These are phyloP conservation scores for Drosophila cognata DNA, from an alignment of 2,888 invertebrate species.

Conservation along the genomic window DNA sequence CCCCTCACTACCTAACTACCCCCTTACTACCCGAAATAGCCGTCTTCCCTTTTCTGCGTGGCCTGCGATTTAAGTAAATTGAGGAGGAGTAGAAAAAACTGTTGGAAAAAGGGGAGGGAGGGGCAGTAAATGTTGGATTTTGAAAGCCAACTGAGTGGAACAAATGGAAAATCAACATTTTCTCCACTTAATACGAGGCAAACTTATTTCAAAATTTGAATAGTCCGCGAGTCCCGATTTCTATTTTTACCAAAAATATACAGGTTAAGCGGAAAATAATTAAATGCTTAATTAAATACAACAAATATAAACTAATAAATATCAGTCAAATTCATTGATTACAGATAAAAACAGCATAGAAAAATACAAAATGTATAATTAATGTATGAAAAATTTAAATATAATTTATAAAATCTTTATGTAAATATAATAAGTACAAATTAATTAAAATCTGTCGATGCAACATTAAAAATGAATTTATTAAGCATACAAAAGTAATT, in stretches of 20 bases:
- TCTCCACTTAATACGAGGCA: constrained; percentile 35
- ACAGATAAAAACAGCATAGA: not conserved
- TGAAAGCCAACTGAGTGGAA: constrained; percentile 52
- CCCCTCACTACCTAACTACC: not conserved
- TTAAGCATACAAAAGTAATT: not conserved
- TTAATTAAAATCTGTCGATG: not conserved
- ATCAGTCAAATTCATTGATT: not conserved
- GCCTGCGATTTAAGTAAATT: not conserved
- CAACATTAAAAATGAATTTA: not conserved
- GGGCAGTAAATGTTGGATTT: constrained; percentile 38
- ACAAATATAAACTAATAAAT: not conserved
- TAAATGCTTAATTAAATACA: not conserved
- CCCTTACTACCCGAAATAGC: not conserved
- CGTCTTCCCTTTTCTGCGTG: not conserved
- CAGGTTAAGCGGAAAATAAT: not conserved
- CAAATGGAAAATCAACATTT: constrained; percentile 64
- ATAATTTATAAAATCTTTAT: not conserved
- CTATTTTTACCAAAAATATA: not conserved
- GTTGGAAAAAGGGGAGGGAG: not conserved
- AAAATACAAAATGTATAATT: not conserved
- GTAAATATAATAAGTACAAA: not conserved
- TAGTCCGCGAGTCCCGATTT: not conserved
- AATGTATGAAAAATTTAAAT: not conserved
- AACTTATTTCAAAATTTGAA: constrained; percentile 9
- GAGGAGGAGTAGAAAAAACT: not conserved